These are phyloP conservation scores for Stegodyphus dumicola DNA, from an alignment of 1,140 invertebrate genomes.

Conservation along the genomic window DNA sequence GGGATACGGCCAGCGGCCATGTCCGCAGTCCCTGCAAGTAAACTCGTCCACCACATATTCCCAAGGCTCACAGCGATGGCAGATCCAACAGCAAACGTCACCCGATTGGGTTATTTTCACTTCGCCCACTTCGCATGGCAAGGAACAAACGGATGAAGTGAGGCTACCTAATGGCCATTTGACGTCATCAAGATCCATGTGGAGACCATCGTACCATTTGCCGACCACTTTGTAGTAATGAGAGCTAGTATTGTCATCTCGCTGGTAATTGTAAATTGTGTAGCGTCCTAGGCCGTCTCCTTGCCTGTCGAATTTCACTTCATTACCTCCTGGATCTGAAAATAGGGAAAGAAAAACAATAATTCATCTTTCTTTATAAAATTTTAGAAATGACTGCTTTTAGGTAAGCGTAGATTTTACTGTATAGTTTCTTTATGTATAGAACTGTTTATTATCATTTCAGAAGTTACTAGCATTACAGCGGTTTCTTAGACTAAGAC, in stretches of 20 bases:
- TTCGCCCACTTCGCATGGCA: conserved; percentile 77
- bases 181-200: conserved; percentile 72
- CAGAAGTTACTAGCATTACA: too few species aligned
- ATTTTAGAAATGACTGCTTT: too few species aligned
- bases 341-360: conserved; percentile 1
- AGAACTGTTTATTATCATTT: too few species aligned
- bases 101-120: conserved; percentile 76
- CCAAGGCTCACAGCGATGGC: conserved; percentile 72
- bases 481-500: too few species aligned
- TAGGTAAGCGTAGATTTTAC: too few species aligned
- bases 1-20: conserved; percentile 68
- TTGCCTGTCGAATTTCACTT: conserved; percentile 76
- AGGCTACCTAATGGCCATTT: conserved; percentile 48
- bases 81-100: conserved; percentile 71
- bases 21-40: conserved; percentile 73
- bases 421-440: too few species aligned
- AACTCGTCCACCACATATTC: conserved; percentile 74
- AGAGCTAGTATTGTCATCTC: conserved; percentile 62
- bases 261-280: conserved; percentile 75
- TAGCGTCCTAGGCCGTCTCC: conserved; percentile 78
- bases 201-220: conserved; percentile 71
- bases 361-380: not conserved
- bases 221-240: conserved; percentile 73
- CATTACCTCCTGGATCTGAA: conserved; percentile 76
- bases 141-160: conserved; percentile 75